Base-by-base conservation (phyloP, 2,113 vertebrate species). In the Antechinus stuartii region DNA sequence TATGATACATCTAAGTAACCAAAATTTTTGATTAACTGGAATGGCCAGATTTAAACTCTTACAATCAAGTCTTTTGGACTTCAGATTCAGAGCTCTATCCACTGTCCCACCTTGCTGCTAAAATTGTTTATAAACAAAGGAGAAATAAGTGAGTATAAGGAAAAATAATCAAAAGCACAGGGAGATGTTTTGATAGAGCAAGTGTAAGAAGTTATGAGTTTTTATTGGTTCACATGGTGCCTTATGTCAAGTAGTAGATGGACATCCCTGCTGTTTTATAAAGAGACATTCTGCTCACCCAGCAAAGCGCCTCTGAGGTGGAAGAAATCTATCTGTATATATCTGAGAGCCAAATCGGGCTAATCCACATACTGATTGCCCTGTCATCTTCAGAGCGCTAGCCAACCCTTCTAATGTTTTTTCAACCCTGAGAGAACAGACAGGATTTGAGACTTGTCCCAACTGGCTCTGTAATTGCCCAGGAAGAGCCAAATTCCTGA, bases 101-200 rank as follows among this genome's bases (percentile, higher is more conserved):
- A 35, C 61, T n/a, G 57, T 11, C 14, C 61, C 30, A 68, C 3
- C 61, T 35, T 16, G 12, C 12, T 68, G 30, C 12, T 35, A 94
- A 92, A 95, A 96, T 95, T 96, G 57, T 97, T 96, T 90, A 95
- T 91, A 95, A 91, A 95, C 68, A 54, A 96, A 93, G 93, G 94
- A 93, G 96, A 84, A 49, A 22, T 89, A 3, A 92, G 2, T 2
- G 5, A 61, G 89, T n/a, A 68, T 56, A 56, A 92, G 56, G n/a
- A 54, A 42, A 46, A 24, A 93, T 84, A 84, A 91, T 95, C 90
- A 91, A 55, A 95, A 90, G 90, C 90, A 56, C 92, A 84, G 9
- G 8, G 57, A 84, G 90, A 95, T 95, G 91, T 89, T 76, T 49
- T 42, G 89, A 96, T 92, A 91, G 92, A 56, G 92, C 94, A 94